Evolutionary conservation across 1,140 invertebrate genomes (phyloP), one percentile per base, ranked within the genome.

Genomic region (Semibalanus balanoides): DNA sequence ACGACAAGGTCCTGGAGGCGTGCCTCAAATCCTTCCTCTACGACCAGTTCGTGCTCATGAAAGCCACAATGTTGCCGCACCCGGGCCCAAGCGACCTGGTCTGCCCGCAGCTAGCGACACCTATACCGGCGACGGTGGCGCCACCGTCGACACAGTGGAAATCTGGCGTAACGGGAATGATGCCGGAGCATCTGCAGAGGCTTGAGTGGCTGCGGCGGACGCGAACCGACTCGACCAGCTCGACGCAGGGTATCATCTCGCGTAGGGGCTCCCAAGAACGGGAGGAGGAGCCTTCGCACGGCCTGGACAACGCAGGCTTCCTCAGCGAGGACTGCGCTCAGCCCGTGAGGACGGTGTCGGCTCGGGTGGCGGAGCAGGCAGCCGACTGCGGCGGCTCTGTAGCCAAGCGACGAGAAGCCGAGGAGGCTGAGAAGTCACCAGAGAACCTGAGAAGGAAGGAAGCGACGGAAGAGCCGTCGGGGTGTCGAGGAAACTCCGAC

Each of bases 1-100:
- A 79, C 43, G 76, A 79, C 51, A 64, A 64, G 51, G 51, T 64
- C 7, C 51, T 64, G 51, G 51, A 64, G 51, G 51, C 51, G 14
- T 64, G 51, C 22, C 51, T 64, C 51, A 64, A 64, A 25, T 64
- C 51, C 51, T 64, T 64, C 51, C 51, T 64, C 51, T 64, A 64
- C 51, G 51, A 64, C 51, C 51, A 64, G 51, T 64, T 64, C 22
- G 51, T 64, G 22, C 51, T 64, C 7, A 64, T 64, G 51, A 64
- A 64, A 19, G 51, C 51, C 51, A 64, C 51, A 1, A 19, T 19
- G 14, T 14, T 19, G 51, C 51, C 51, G 11, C 51, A 14, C 14
- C 51, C 51, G 51, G 51, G 14, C 51, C 11, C 51, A 7, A 25
- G 11, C 51, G 51, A 64, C 35, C 35, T 40, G 35, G 35, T 40